A percentile compares a stretch with the other conserved stretches of the same genome.
Conservation (phyloP, 2,797 vertebrate genomes). For the Spea hammondii region DNA sequence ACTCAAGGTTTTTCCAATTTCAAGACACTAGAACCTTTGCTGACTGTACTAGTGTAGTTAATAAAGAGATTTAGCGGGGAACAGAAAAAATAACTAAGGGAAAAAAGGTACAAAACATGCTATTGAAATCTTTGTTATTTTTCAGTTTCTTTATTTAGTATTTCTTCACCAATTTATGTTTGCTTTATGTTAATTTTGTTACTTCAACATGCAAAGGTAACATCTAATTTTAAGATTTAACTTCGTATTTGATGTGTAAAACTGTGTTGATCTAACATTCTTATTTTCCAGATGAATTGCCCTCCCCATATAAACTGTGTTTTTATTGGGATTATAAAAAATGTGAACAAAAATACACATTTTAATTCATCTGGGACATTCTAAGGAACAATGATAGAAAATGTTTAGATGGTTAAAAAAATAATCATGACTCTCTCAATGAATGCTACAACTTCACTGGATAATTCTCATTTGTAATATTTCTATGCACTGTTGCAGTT, state of each 20-base stretch:
- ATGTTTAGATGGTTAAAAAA: constrained; percentile 45
- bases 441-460: constrained; percentile 21
- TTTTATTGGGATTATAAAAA: constrained; percentile 47
- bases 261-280: neutral
- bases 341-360: constrained; percentile 6
- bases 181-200: too few species aligned
- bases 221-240: too few species aligned
- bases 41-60: constrained; percentile 4
- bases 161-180: neutral
- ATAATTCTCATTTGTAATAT: constrained; percentile 50
- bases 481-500: constrained; percentile 51
- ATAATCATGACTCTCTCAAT: constrained; percentile 42
- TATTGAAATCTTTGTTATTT: neutral
- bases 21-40: neutral
- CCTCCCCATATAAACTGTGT: constrained; percentile 38
- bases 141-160: neutral
- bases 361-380: constrained; percentile 26
- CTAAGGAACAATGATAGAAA: constrained; percentile 32
- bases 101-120: neutral
- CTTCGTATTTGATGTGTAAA: too few species aligned
- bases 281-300: constrained; percentile 46
- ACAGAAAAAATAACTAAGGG: neutral
- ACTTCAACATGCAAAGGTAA: too few species aligned
- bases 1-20: constrained; percentile 7
- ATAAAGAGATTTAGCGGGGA: neutral